Evolutionary conservation across 2,113 vertebrate species (phyloP), one percentile per base, ranked within the genome.

Genomic region (Rostratula benghalensis): DNA sequence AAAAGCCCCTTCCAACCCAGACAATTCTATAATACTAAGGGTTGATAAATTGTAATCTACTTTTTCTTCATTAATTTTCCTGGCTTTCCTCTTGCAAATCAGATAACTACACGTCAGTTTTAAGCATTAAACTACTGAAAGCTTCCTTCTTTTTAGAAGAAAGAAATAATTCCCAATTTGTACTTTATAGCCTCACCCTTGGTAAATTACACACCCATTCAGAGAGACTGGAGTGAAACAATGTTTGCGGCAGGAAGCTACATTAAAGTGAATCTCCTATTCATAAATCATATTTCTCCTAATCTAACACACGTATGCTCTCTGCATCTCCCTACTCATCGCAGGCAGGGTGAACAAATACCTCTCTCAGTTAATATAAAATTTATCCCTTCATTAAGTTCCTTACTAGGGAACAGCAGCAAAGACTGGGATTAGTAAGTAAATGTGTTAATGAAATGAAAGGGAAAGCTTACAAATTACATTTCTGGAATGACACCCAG

Each of bases 401-500:
- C 87, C 67, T 84, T 79, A 75, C n/a, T 17, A 11, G 33, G 46
- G 41, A 94, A 77, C 39, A 71, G 15, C 46, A 68, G 41, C 20
- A 63, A 68, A 92, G 46, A 50, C 6, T 33, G 59, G 74, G 75
- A 92, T 92, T 69, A 73, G 41, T 37, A 87, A 83, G n/a, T 53
- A 90, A 91, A 84, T 24, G n/a, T 39, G 54, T 61, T 85, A 94
- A 94, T 27, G 68, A 94, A 93, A 78, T 46, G 73, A 94, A 92
- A 90, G 30, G n/a, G 43, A 95, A 71, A 78, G 73, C 28, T 83
- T 82, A 69, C 16, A 0, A 92, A 93, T 74, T 79, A 69, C 16
- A 65, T 89, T 90, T 94, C 89, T 96, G 91, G 91, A 94, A 94
- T 37, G 19, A 73, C 59, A 96, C 74, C 23, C 59, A 94, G 92